Base-by-base conservation (phyloP, 2,797 vertebrate genomes). In the Myotis vivesi region DNA sequence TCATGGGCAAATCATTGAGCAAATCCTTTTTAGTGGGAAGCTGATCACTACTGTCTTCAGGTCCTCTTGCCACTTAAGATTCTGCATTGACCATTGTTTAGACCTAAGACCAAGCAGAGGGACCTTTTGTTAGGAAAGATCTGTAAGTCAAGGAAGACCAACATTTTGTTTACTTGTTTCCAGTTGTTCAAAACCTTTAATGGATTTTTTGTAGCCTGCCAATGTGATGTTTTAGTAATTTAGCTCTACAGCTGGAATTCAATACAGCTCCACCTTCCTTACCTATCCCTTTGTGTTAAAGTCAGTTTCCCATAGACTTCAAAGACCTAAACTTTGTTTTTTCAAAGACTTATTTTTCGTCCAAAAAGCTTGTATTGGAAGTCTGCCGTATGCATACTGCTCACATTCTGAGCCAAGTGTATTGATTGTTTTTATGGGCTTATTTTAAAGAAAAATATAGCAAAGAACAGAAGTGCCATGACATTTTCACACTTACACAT, bases 381-480 rank as follows among this genome's bases (percentile, higher is more conserved):
- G 9, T 36, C 55, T 57, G 5, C 6, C n/a, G 1, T 75, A 46
- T 12, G 7, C 62, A 51, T 38, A n/a, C 49, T 10, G 11, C 64
- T 89, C n/a, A 23, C 36, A 84, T 81, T 92, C 76, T 81, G n/a
- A 66, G 25, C 64, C 59, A 13, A 44, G 4, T 83, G 16, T 59
- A 33, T 69, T 79, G 88, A 71, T 68, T 72, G 16, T 76, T 96
- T 51, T 92, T 87, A 55, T 72, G 57, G 5, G 25, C 36, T 69
- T 53, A 25, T 72, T 96, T 94, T 72, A 77, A 95, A 86, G 87
- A 79, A 85, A 93, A 92, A 25, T 80, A n/a, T 16, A 57, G 15
- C 41, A 57, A 76, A 71, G 41, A 92, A 71, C 30, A 88, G 57
- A 89, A 80, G 20, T n/a, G 9, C 17, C 19, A 8, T 76, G 53